A percentile compares a stretch with the other conserved stretches of the same genome.
These are phyloP conservation scores for Parazoanthus darwini DNA, from an alignment of 92 coral and sea anemone genomes.

Conservation along the genomic window DNA sequence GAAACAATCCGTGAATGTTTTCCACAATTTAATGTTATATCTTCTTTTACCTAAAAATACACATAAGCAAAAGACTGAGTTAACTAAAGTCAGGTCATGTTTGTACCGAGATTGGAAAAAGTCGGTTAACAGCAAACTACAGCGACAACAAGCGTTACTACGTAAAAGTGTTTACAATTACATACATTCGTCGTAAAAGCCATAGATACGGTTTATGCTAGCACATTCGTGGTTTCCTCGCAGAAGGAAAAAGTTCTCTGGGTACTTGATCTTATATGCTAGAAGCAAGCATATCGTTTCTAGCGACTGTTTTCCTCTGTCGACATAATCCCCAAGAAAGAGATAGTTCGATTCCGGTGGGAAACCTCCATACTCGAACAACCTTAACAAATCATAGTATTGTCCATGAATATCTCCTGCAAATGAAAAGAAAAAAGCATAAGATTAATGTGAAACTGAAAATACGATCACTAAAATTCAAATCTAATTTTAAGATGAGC, in stretches of 20 bases:
- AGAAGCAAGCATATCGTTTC: conserved; percentile 97
- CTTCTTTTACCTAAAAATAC: conserved; percentile 89
- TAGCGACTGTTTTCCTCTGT: conserved; percentile 97
- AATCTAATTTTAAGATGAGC: conserved; percentile 3
- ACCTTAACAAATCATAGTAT: conserved; percentile 91
- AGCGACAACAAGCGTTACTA: background rate
- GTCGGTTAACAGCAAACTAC: conserved; percentile 24
- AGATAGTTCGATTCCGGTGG: conserved; percentile 99
- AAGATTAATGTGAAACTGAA: conserved; percentile 26
- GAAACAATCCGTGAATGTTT: conserved; percentile 97
- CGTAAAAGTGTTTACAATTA: conserved; percentile 13
- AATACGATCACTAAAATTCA: background rate
- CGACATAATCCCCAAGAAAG: conserved; percentile 98
- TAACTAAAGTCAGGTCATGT: background rate
- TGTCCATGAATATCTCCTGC: conserved; percentile 99
- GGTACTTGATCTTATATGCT: conserved; percentile 98
- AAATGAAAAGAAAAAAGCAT: conserved; percentile 51
- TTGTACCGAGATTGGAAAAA: background rate
- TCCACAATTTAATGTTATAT: conserved; percentile 96
- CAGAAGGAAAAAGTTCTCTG: conserved; percentile 95
- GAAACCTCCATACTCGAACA: conserved; percentile 98
- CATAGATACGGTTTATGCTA: conserved; percentile 98
- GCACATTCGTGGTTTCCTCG: conserved; percentile 99
- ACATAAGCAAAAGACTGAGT: background rate
- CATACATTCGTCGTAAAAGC: conserved; percentile 99